These are phyloP conservation scores for Colinus virginianus DNA, from an alignment of 2,113 vertebrate genomes.

Conservation along the genomic window DNA sequence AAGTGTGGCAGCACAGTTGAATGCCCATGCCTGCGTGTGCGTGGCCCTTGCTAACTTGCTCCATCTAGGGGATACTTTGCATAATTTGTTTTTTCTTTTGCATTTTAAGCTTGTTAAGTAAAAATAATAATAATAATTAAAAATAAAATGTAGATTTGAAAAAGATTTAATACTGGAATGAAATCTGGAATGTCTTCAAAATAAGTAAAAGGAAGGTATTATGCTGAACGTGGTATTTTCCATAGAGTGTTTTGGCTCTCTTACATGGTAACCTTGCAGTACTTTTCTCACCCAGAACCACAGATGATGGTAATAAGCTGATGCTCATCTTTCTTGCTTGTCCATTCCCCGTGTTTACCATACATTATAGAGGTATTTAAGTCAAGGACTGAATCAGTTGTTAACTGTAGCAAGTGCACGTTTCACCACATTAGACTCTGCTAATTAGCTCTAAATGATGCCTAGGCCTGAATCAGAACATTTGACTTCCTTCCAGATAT, in stretches of 20 bases:
- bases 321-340: background rate
- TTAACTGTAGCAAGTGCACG: background rate
- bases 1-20: background rate
- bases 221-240: background rate
- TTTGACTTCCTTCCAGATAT: background rate
- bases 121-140: background rate
- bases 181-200: background rate
- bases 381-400: background rate
- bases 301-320: background rate
- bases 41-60: constrained; percentile 38
- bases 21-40: background rate
- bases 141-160: background rate
- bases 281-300: background rate
- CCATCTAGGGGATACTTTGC: constrained; percentile 51
- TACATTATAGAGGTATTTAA: background rate
- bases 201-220: background rate
- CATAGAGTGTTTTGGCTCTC: background rate
- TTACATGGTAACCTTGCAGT: background rate
- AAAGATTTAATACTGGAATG: background rate
- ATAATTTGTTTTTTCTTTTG: background rate
- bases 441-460: background rate
- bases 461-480: background rate
- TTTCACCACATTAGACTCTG: background rate
- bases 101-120: background rate
- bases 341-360: background rate